Percentiles rank a stretch among this genome's conserved stretches.
Conservation (phyloP, 1,140 invertebrate genomes). For the Bradysia coprophila region DNA sequence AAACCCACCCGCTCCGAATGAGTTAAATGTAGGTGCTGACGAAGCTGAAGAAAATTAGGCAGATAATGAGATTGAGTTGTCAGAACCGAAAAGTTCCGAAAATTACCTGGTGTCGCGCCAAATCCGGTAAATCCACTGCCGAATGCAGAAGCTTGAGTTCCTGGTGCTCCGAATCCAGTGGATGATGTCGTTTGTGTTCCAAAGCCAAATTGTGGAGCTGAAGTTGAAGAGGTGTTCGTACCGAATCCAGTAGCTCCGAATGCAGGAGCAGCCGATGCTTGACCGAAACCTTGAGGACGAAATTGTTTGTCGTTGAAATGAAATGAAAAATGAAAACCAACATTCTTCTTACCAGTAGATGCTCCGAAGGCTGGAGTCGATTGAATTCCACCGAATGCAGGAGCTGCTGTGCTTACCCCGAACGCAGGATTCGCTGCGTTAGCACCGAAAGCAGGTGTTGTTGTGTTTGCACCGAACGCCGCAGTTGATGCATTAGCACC, state of each 20-base stretch:
- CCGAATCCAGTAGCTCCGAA: slow-evolving; percentile 9
- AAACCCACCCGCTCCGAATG: slow-evolving; percentile 32
- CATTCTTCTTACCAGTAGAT: slow-evolving; percentile 18
- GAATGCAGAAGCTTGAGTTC: slow-evolving; percentile 7
- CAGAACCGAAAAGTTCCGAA: slow-evolving; percentile 13
- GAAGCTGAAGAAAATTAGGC: slow-evolving; percentile 16
- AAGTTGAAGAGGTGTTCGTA: slow-evolving; percentile 8
- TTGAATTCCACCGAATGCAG: too few species aligned
- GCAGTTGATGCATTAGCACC: slow-evolving; percentile 9
- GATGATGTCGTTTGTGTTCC: slow-evolving; percentile 3
- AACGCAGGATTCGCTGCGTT: too few species aligned
- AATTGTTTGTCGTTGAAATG: slow-evolving; percentile 7
- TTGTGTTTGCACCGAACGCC: slow-evolving; percentile 6
- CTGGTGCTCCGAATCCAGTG: slow-evolving; percentile 21
- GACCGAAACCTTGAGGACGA: neutral
- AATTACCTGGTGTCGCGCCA: slow-evolving; percentile 10
- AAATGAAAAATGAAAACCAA: slow-evolving; percentile 10
- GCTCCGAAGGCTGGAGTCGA: slow-evolving; percentile 12
- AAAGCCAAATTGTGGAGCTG: slow-evolving; percentile 6
- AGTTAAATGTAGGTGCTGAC: too few species aligned
- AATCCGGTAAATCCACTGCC: slow-evolving; percentile 7
- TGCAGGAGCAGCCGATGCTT: slow-evolving; percentile 8
- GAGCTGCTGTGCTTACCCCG: too few species aligned
- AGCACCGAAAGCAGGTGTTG: too few species aligned
- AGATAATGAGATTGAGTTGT: slow-evolving; percentile 11